Percentiles rank a stretch among this genome's conserved stretches.
Evolutionary conservation across 2,113 vertebrate species (phyloP).

Genomic region (Hemiscyllium ocellatum): DNA sequence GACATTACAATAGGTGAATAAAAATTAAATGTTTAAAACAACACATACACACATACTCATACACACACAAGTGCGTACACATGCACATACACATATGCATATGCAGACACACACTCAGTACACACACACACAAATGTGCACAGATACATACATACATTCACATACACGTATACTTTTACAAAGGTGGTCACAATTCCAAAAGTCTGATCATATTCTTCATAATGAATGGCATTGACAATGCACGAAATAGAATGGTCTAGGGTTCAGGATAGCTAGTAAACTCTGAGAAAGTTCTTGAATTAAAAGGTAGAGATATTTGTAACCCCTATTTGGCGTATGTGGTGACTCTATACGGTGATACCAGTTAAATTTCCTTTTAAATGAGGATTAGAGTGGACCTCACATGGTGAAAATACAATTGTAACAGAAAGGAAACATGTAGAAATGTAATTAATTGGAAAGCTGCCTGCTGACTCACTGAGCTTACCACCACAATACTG

Average conservation of each 20-base stretch:
- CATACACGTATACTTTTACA: not conserved
- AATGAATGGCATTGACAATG: not conserved
- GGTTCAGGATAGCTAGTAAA: not conserved
- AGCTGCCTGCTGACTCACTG: not conserved
- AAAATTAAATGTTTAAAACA: too few species aligned
- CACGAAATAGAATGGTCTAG: not conserved
- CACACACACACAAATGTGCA: too few species aligned
- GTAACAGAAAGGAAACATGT: not conserved
- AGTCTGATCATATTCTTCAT: not conserved
- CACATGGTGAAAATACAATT: not conserved
- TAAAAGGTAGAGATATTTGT: not conserved
- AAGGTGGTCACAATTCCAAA: not conserved
- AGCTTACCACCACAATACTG: not conserved
- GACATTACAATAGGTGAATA: too few species aligned
- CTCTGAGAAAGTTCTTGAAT: not conserved
- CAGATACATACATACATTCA: too few species aligned
- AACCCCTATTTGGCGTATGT: not conserved
- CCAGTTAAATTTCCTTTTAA: not conserved
- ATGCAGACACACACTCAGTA: too few species aligned
- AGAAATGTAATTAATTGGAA: not conserved
- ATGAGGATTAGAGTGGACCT: not conserved
- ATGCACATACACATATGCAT: too few species aligned
- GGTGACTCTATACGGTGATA: not conserved
- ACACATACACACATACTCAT: too few species aligned
- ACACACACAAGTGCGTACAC: too few species aligned